Percentiles rank a stretch among this genome's conserved stretches.
Evolutionary conservation across 2,888 invertebrate species (phyloP).

Genomic region (Penaeus monodon): DNA sequence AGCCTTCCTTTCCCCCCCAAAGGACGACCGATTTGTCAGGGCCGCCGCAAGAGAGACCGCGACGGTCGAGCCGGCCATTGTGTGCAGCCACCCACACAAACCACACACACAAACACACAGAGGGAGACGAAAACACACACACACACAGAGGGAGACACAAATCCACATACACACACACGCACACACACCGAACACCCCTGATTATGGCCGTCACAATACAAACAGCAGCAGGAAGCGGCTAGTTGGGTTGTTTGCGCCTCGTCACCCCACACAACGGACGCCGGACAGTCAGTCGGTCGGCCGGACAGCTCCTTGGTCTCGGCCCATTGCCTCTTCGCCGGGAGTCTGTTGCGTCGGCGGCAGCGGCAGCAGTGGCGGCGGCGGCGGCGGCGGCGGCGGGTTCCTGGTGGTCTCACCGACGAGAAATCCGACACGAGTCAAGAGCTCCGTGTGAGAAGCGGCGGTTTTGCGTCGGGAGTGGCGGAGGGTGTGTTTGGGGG

Average conservation of each 20-base stretch:
- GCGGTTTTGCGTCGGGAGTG: too few relatives aligned
- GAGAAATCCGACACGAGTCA: too few relatives aligned
- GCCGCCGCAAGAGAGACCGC: too few relatives aligned
- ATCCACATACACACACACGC: conserved; percentile 11
- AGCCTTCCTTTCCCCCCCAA: too few relatives aligned
- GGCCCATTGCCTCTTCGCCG: conserved; percentile 15
- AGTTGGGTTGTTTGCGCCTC: conserved; percentile 35
- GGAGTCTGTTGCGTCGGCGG: not conserved
- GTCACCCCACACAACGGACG: conserved; percentile 33
- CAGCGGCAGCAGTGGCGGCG: too few relatives aligned
- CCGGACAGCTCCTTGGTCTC: conserved; percentile 8
- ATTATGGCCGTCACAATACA: conserved; percentile 36
- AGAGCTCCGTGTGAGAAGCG: too few relatives aligned
- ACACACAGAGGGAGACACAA: not conserved
- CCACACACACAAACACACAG: conserved; percentile 7
- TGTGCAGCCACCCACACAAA: not conserved
- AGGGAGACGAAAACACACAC: not conserved
- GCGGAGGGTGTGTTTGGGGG: too few relatives aligned
- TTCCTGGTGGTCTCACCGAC: too few relatives aligned
- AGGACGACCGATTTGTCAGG: too few relatives aligned
- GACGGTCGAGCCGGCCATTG: not conserved
- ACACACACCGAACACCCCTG: conserved; percentile 4
- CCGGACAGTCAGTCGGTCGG: not conserved
- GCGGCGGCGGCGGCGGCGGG: too few relatives aligned
- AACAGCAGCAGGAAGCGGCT: conserved; percentile 22